Evolutionary conservation across 2,888 invertebrate species (phyloP), one percentile per base, ranked within the genome.

Genomic region (Heliothis peltigera): DNA sequence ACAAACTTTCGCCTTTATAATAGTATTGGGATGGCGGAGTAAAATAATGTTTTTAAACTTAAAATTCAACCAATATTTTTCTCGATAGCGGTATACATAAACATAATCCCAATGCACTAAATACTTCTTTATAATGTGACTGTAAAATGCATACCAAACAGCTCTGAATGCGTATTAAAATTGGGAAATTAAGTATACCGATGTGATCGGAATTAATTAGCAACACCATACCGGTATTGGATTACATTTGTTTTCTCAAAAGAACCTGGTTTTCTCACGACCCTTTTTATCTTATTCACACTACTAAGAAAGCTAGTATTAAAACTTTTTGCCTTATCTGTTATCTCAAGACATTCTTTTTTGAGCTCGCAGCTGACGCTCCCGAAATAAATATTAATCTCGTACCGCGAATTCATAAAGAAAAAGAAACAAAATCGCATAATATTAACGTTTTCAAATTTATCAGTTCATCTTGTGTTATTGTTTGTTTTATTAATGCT

Each of bases 371-470:
- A 83, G 77, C 69, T 62, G 64, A 72, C 64, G 68, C 63, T 75
- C 70, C 85, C 81, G 79, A 88, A 89, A 89, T 87, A 81, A 87
- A 88, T 89, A 89, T 89, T 83, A 89, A 88, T 87, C 80, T 81
- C 77, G 72, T 84, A 85, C 85, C 75, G 88, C 87, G 84, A 89
- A 90, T 84, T 84, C 83, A 80, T 85, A 86, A 85, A 83, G 70
- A 75, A 76, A 85, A 87, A 82, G 75, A 55, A 69, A 65, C 53
- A 42, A 64, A 65, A 66, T 66, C 43, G 55, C 69, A 66, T 77
- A 71, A 56, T 61, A 60, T 75, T 75, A 69, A 74, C 32, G 55
- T 69, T 73, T 70, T 64, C 51, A 66, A 44, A 67, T 64, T 70
- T 88, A 90, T 90, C 89, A 70, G 76, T 54, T 69, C 80, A 88